phyloP scores from a whole-genome alignment of 2,797 vertebrate genomes.

The Anguilla pacifica region DNA sequence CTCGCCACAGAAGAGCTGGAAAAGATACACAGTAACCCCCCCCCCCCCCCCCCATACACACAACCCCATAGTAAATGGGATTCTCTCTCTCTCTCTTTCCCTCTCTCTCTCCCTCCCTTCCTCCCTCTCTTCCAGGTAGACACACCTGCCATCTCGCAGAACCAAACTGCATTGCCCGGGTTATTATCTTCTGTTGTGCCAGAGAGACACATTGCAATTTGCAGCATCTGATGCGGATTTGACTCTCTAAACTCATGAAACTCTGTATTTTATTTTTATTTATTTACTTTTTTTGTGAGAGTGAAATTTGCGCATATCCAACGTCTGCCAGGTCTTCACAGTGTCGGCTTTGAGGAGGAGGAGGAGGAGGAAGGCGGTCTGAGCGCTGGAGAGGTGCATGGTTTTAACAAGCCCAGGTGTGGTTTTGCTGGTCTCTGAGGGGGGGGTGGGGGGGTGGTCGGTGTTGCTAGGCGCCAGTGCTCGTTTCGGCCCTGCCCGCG shows the following conservation, averaged over 20 bases:
- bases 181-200: conserved; percentile 48
- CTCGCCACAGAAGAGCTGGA: neutral
- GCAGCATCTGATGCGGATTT: conserved; percentile 31
- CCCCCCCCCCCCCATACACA: too few relatives aligned
- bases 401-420: conserved; percentile 3
- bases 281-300: neutral
- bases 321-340: neutral
- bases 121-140: neutral
- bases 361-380: neutral
- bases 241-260: neutral
- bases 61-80: neutral
- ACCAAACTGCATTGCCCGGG: conserved; percentile 37
- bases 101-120: neutral
- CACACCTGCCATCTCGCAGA: conserved; percentile 26
- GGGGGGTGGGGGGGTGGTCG: neutral
- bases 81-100: neutral
- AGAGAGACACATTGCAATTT: conserved; percentile 41
- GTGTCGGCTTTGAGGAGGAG: neutral
- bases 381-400: neutral
- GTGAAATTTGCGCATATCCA: neutral
- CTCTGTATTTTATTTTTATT: neutral
- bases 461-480: neutral
- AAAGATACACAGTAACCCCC: too few relatives aligned
- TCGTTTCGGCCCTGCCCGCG: neutral
- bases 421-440: neutral